Evolutionary conservation across 2,797 vertebrate species (phyloP).

Genomic region (Channa striata): DNA sequence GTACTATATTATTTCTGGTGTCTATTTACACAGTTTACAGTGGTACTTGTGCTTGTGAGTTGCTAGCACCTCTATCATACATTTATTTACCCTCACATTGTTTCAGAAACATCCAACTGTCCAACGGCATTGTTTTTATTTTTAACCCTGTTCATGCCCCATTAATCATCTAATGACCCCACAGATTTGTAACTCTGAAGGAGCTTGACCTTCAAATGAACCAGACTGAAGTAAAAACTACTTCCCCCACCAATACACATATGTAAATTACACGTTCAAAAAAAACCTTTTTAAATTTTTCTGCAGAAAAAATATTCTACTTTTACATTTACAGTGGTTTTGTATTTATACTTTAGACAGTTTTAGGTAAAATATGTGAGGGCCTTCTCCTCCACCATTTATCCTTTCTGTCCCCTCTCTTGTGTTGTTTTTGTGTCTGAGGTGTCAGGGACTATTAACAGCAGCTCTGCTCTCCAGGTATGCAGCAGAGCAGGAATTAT

Average conservation of each 20-base stretch:
- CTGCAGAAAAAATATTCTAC: too few relatives aligned
- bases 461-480: constrained; percentile 73
- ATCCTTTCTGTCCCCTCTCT: neutral
- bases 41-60: neutral
- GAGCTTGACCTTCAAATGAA: neutral
- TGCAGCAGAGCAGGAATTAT: constrained; percentile 68
- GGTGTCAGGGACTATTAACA: constrained; percentile 57
- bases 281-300: too few relatives aligned
- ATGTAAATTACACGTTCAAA: neutral
- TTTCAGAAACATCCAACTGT: too few relatives aligned
- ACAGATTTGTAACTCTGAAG: neutral
- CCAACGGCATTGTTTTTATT: too few relatives aligned
- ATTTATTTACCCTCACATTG: neutral
- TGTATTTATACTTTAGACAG: neutral
- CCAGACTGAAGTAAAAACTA: neutral
- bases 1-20: too few relatives aligned
- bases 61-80: neutral
- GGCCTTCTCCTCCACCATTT: neutral
- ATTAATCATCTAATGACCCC: neutral
- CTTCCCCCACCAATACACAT: neutral
- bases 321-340: neutral
- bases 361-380: neutral
- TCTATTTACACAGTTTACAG: neutral
- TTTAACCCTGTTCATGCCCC: neutral
- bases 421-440: constrained; percentile 11